A percentile compares a stretch with the other conserved stretches of the same genome.
These are phyloP conservation scores for Diorhabda elongata DNA, from an alignment of 1,140 invertebrate species.

Conservation along the genomic window DNA sequence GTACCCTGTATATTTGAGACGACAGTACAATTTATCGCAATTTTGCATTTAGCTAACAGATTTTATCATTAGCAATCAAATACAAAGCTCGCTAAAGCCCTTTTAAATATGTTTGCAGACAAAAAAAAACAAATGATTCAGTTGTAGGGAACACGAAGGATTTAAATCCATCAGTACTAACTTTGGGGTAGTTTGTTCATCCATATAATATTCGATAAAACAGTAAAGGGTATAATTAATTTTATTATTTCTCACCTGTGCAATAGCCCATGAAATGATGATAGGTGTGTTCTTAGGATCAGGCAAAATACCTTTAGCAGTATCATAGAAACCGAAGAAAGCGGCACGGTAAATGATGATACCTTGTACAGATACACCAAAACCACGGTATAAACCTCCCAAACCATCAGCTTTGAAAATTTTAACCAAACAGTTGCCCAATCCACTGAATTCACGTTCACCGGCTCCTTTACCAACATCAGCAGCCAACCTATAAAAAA, in stretches of 20 bases:
- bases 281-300: constrained; percentile 78
- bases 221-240: not conserved
- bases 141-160: no score
- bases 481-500: constrained; percentile 63
- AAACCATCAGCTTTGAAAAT: constrained; percentile 81
- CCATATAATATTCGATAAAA: not conserved
- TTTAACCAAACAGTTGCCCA: constrained; percentile 78
- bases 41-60: no score
- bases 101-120: no score
- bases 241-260: constrained; percentile 56
- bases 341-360: constrained; percentile 84
- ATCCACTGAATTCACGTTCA: constrained; percentile 77
- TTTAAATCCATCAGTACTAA: no score
- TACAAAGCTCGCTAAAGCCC: no score
- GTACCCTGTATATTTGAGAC: no score
- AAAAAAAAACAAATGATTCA: no score
- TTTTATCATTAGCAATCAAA: no score
- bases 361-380: constrained; percentile 85
- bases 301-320: constrained; percentile 81
- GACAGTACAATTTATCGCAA: no score
- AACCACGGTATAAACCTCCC: constrained; percentile 82
- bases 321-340: constrained; percentile 93
- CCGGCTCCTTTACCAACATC: constrained; percentile 73
- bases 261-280: constrained; percentile 75
- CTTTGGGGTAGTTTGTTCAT: no score